Evolutionary conservation across 2,888 invertebrate genomes (phyloP), one percentile per base, ranked within the genome.

Genomic region (Limenitis camilla): DNA sequence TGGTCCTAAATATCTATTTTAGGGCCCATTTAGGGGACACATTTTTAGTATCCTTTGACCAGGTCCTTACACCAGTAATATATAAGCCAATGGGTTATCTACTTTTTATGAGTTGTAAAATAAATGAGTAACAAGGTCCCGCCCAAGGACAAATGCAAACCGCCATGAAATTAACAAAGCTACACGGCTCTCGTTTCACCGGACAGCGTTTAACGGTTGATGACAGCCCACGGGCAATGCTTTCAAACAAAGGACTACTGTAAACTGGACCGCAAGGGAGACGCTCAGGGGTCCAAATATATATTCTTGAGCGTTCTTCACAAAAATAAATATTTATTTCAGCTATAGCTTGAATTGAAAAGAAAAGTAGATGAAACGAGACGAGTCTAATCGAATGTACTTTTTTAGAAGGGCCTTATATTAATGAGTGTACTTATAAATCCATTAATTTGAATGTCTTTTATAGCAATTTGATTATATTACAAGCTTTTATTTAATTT

Each of bases 101-200:
- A 42, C 49, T 69, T 69, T 67, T 68, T 64, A 63, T 60, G 58
- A 55, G 64, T 59, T 67, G 65, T 68, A 65, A 71, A 69, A 72
- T 71, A 69, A 72, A 71, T 74, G 73, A 63, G 65, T 67, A 62
- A 63, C 67, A 55, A 59, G 55, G 64, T 63, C 57, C 64, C 63
- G 65, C 68, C 68, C 64, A 74, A 78, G 75, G 74, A 72, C 76
- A 66, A 69, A 72, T 66, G 66, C 75, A 76, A 72, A 75, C 71
- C 68, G 65, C 69, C 73, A 72, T 78, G 77, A 81, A 82, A 83
- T 82, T 75, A 81, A 78, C 79, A 80, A 78, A 76, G 76, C 74
- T 70, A 73, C 63, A 61, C 54, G 64, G 65, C 61, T 66, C 64
- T 63, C 65, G 64, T 69, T 68, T 61, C 63, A 63, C 64, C 66